A percentile compares a stretch with the other conserved stretches of the same genome.
Conservation (phyloP, 1,140 invertebrate genomes). For the Thaumetopoea pityocampa region DNA sequence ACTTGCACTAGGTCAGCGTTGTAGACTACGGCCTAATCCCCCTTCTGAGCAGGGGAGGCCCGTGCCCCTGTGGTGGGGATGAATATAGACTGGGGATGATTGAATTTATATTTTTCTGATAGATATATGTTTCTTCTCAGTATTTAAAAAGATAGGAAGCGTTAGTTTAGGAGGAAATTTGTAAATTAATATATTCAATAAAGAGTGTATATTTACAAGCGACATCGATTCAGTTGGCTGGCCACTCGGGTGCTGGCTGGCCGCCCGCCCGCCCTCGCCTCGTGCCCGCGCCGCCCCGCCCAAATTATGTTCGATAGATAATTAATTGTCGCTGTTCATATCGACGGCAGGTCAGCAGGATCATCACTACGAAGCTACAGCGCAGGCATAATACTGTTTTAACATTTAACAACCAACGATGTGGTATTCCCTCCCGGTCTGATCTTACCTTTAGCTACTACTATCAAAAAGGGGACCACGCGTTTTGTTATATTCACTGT, state of each 20-base stretch:
- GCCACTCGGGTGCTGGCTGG: too few relatives aligned
- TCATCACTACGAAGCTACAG: slow-evolving; percentile 37
- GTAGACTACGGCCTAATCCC: too few relatives aligned
- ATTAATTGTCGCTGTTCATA: slow-evolving; percentile 66
- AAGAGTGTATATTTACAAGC: slow-evolving; percentile 4
- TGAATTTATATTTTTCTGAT: too few relatives aligned
- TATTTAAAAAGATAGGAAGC: too few relatives aligned
- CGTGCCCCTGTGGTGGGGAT: too few relatives aligned
- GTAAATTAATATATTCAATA: too few relatives aligned
- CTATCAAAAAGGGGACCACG: slow-evolving; percentile 1
- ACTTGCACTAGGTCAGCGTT: too few relatives aligned
- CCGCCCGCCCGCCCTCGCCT: too few relatives aligned
- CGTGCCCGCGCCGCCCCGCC: slow-evolving; percentile 52
- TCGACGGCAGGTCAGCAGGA: slow-evolving; percentile 45
- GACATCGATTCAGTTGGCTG: slow-evolving; percentile 32
- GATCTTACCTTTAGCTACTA: slow-evolving; percentile 9
- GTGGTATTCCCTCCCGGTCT: slow-evolving; percentile 7
- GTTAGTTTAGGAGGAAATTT: too few relatives aligned
- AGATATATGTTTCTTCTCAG: too few relatives aligned
- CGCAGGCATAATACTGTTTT: slow-evolving; percentile 16
- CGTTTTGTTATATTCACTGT: slow-evolving; percentile 13
- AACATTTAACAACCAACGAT: slow-evolving; percentile 17
- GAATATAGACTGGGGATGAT: too few relatives aligned
- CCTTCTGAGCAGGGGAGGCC: too few relatives aligned
- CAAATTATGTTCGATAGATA: slow-evolving; percentile 73